Evolutionary conservation across 2,797 vertebrate species (phyloP).

Genomic region (Catamblyrhynchus diadema): DNA sequence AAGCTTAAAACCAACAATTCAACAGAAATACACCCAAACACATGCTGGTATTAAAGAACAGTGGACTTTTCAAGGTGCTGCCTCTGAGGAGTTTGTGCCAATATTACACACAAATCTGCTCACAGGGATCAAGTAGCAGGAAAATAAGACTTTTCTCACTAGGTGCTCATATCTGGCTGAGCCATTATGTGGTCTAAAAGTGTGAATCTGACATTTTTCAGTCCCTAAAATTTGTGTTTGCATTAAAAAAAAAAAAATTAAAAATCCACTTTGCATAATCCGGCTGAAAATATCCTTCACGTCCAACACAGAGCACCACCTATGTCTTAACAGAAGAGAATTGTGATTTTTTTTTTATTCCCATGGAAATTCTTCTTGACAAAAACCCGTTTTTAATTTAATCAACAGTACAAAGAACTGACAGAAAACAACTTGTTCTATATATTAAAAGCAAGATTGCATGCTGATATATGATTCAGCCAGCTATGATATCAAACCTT

Average conservation of each 20-base stretch:
- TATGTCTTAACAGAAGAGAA: not conserved
- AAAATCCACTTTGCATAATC: not conserved
- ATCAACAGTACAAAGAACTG: not conserved
- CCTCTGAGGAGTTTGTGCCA: not conserved
- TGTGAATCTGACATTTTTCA: not conserved
- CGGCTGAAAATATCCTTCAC: not conserved
- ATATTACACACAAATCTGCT: not conserved
- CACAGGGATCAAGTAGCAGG: not conserved
- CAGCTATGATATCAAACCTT: not conserved
- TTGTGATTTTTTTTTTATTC: not conserved
- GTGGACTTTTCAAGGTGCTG: not conserved
- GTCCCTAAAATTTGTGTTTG: not conserved
- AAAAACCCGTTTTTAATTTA: not conserved
- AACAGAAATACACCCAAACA: not conserved
- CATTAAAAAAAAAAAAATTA: not conserved
- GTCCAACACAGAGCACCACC: not conserved
- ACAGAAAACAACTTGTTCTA: not conserved
- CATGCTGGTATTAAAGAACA: accelerated
- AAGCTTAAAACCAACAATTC: not conserved
- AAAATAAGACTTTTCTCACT: not conserved
- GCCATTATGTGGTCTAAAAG: not conserved
- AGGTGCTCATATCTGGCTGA: not conserved
- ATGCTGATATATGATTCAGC: not conserved
- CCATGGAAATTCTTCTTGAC: not conserved
- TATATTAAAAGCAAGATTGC: not conserved